Percentiles rank a stretch among this genome's conserved stretches.
phyloP scores from a whole-genome alignment of 2,888 invertebrate species.

The Chloroclystis v-ata region DNA sequence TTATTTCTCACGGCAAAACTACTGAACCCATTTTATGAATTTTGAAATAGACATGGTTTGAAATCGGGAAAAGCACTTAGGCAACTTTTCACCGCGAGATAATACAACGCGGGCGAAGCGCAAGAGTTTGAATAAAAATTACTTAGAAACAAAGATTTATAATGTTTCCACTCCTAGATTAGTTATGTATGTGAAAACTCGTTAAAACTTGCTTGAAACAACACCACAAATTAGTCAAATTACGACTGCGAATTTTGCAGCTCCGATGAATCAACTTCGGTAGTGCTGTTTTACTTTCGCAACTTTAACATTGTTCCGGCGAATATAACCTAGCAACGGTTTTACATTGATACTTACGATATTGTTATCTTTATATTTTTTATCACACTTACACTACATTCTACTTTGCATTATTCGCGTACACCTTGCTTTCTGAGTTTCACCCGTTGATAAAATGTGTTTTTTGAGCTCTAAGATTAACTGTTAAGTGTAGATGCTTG shows the following conservation, averaged over 20 bases:
- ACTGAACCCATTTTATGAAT: not conserved
- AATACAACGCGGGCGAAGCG: too few species aligned
- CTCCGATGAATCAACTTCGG: constrained; percentile 12
- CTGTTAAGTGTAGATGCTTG: constrained; percentile 4
- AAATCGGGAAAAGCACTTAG: too few species aligned
- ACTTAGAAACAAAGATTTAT: constrained; percentile 11
- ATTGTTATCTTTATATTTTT: not conserved
- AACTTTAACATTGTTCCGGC: constrained; percentile 1
- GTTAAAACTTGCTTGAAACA: constrained; percentile 28
- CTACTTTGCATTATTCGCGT: too few species aligned
- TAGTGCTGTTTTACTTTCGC: constrained; percentile 8
- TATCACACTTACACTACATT: not conserved
- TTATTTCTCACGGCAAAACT: too few species aligned
- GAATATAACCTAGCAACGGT: not conserved
- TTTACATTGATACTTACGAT: not conserved
- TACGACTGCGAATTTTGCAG: constrained; percentile 20
- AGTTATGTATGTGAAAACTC: constrained; percentile 26
- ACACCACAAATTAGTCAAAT: constrained; percentile 26
- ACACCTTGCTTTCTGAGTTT: too few species aligned
- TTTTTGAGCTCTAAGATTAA: constrained; percentile 10
- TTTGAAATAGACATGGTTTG: not conserved
- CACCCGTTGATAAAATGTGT: too few species aligned
- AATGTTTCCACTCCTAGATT: constrained; percentile 21
- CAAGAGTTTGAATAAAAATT: constrained; percentile 1
- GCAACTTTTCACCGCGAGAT: too few species aligned